These are phyloP conservation scores for Orchesellides sinensis DNA, from an alignment of 2,888 invertebrate genomes.

Conservation along the genomic window DNA sequence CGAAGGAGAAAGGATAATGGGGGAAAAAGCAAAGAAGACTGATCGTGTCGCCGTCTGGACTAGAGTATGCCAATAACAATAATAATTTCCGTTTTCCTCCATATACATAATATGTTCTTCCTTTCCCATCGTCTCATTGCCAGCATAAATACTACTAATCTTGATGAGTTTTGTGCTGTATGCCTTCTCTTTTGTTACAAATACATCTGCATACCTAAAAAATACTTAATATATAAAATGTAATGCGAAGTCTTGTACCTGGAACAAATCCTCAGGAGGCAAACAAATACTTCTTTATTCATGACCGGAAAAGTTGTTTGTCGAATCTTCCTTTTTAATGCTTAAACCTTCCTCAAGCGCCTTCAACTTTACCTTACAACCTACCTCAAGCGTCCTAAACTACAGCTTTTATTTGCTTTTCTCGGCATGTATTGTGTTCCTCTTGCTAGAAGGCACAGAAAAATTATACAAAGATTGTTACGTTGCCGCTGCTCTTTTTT, in stretches of 20 bases:
- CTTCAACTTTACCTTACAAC: too few species aligned
- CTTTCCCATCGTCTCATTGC: too few species aligned
- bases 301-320: constrained; percentile 34
- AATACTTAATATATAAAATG: background rate
- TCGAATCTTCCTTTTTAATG: constrained; percentile 8
- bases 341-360: background rate
- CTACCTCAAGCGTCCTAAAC: background rate
- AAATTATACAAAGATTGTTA: background rate
- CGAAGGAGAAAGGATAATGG: too few species aligned
- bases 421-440: background rate
- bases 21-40: too few species aligned
- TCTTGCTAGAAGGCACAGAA: background rate
- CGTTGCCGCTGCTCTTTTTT: background rate
- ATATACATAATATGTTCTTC: too few species aligned
- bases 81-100: too few species aligned
- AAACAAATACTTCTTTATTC: constrained; percentile 3
- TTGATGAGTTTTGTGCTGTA: too few species aligned
- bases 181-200: too few species aligned
- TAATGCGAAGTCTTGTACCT: background rate
- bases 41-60: too few species aligned
- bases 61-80: too few species aligned
- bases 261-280: background rate
- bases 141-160: too few species aligned
- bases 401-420: background rate
- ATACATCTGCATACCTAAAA: too few species aligned